Evolutionary conservation across 2,888 invertebrate species (phyloP).

Genomic region (Zootermopsis nevadensis): DNA sequence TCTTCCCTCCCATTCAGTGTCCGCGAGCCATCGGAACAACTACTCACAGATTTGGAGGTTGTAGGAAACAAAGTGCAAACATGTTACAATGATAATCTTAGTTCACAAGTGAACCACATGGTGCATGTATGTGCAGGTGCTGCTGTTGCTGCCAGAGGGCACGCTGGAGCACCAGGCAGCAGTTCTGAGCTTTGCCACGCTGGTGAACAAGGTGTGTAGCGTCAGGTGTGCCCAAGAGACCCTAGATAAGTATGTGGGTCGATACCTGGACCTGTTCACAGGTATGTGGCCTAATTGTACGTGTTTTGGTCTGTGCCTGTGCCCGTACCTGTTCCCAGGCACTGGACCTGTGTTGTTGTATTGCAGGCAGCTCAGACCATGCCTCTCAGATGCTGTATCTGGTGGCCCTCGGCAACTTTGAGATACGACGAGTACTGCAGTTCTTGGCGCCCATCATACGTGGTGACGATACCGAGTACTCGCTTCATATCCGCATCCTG

Average conservation of each 20-base stretch:
- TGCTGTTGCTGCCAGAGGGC: slow-evolving; percentile 57
- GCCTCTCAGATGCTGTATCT: slow-evolving; percentile 77
- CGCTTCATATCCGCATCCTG: slow-evolving; percentile 73
- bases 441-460: slow-evolving; percentile 66
- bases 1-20: slow-evolving; percentile 78
- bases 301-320: too few species aligned
- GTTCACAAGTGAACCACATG: not conserved
- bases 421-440: slow-evolving; percentile 68
- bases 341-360: too few species aligned
- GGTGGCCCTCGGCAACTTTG: slow-evolving; percentile 76
- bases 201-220: slow-evolving; percentile 73
- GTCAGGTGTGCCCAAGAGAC: slow-evolving; percentile 70
- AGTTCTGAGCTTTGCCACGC: slow-evolving; percentile 75
- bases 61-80: not conserved
- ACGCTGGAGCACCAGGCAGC: slow-evolving; percentile 69
- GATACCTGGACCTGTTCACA: slow-evolving; percentile 77
- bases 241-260: slow-evolving; percentile 76
- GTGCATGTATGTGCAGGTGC: slow-evolving; percentile 58
- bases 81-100: too few species aligned
- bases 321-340: not conserved
- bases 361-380: slow-evolving; percentile 71
- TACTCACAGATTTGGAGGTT: slow-evolving; percentile 59
- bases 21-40: slow-evolving; percentile 66
- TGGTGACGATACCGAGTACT: slow-evolving; percentile 59
- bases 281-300: slow-evolving; percentile 65